phyloP scores from a whole-genome alignment of 53 echinoderm and acorn worm genomes.

The Mesocentrotus franciscanus region DNA sequence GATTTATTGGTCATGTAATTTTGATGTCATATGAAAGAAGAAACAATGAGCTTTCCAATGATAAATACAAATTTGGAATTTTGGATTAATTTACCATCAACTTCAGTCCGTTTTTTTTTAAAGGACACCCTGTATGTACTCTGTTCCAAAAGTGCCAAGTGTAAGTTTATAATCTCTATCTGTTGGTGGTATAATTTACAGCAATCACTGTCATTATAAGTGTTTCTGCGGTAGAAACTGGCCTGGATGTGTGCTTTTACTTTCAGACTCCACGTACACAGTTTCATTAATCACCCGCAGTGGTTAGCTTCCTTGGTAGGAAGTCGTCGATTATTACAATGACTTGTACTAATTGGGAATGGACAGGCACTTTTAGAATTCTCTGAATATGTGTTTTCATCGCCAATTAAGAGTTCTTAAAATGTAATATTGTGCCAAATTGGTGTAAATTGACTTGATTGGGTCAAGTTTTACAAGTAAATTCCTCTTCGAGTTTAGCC shows the following conservation, averaged over 20 bases:
- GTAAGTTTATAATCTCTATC: neutral
- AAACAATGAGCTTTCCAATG: no score
- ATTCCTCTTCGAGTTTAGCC: neutral
- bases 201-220: neutral
- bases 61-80: no score
- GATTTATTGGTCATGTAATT: no score
- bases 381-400: constrained; percentile 19
- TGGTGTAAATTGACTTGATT: neutral
- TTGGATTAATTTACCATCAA: no score
- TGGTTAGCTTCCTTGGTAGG: neutral
- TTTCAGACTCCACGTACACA: neutral
- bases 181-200: neutral
- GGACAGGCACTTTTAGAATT: neutral
- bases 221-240: constrained; percentile 2
- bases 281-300: constrained; percentile 32
- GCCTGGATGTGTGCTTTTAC: neutral
- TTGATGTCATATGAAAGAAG: no score
- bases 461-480: neutral
- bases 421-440: neutral
- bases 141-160: neutral
- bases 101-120: no score
- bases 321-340: constrained; percentile 44
- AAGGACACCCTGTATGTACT: no score
- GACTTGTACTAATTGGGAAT: neutral
- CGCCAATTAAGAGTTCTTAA: neutral